Base-by-base conservation (phyloP, 2,797 vertebrate genomes). In the Mormyrops boulengeri region DNA sequence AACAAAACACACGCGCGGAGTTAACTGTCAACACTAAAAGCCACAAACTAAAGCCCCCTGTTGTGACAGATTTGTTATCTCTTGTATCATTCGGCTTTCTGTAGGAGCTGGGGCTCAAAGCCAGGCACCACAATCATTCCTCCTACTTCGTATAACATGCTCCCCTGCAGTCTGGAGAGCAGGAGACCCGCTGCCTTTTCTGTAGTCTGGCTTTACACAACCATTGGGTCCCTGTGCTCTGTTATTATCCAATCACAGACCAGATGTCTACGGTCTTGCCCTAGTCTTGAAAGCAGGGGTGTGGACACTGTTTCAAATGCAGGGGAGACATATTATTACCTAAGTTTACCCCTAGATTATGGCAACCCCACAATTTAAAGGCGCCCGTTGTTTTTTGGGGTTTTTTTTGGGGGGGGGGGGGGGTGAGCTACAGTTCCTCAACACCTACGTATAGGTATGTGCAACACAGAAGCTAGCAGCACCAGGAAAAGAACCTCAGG, bases 391-490 rank as follows among this genome's bases (percentile, higher is more conserved):
- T 52, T 73, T 8, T 4, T 88, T 73, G 19, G 86, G 11, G 26
- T 50, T 5, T 14, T 47, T 55, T 38, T n/a, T 49, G 52, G 38
- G 4, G 86, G 55, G 0, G 19, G 2, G n/a, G 62, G 4, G 1
- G 41, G 2, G 38, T 7, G 38, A 26, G 0, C 2, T 12, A 92
- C 14, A 3, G 17, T 92, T 97, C 95, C 95, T 97, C 94, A 1
- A 96, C 92, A 87, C 95, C 96, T 88, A 95, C 95, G 14, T 95
- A 95, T 5, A 96, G 89, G 38, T 97, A 96, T 0, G 97, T 95
- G 89, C 93, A 95, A 89, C 96, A 96, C 52, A 97, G 93, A 66
- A 97, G 96, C 95, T 96, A 96, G 0, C 9, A 97, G 93, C 84
- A 94, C 93, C 88, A 93, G 95, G 82, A 96, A 90, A 91, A 97